Conservation (phyloP, 2,113 vertebrate genomes). For the Pelmatolapia mariae region DNA sequence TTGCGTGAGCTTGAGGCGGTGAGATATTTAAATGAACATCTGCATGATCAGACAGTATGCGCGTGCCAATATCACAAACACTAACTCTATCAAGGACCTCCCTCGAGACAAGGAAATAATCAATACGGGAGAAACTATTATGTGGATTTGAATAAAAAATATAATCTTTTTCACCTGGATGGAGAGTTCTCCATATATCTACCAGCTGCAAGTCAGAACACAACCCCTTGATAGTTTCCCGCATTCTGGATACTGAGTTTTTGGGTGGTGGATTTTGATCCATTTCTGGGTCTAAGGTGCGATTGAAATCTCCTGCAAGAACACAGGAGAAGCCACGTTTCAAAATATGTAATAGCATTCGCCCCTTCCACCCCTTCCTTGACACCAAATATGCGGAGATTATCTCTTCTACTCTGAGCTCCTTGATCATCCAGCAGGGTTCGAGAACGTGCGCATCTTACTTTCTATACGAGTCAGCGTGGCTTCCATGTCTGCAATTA, state of each 20-base stretch:
- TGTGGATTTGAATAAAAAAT: not conserved
- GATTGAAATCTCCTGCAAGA: not conserved
- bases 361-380: not conserved
- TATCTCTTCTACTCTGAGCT: not conserved
- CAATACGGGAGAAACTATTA: not conserved
- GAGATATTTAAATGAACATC: not conserved
- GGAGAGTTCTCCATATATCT: not conserved
- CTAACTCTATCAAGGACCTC: not conserved
- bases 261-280: not conserved
- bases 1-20: not conserved
- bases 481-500: not conserved
- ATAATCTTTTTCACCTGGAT: not conserved
- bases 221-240: not conserved
- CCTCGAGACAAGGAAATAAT: not conserved
- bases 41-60: not conserved
- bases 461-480: not conserved
- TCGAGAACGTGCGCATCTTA: rapidly evolving
- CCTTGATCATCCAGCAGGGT: not conserved
- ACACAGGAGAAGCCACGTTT: not conserved
- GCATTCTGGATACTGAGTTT: not conserved
- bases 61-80: not conserved
- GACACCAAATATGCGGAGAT: not conserved
- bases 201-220: not conserved
- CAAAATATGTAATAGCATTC: not conserved
- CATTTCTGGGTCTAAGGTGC: not conserved